Percentiles rank a stretch among this genome's conserved stretches.
phyloP scores from a whole-genome alignment of 2,113 vertebrate genomes.

The Takifugu flavidus region DNA sequence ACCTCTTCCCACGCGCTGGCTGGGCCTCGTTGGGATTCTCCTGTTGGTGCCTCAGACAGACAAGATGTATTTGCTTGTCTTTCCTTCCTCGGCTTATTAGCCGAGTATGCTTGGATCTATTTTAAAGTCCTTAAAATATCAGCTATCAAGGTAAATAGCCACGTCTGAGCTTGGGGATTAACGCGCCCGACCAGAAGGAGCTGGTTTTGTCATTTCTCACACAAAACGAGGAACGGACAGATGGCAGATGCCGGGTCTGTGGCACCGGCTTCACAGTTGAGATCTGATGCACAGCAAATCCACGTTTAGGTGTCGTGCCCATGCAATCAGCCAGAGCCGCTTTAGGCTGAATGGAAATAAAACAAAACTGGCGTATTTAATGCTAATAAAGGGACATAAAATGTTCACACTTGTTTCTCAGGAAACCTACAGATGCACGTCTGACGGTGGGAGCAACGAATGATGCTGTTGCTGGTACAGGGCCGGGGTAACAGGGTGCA shows the following conservation, averaged over 20 bases:
- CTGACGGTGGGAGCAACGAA: too few relatives aligned
- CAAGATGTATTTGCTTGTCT: conserved; percentile 7
- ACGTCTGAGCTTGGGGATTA: conserved; percentile 58
- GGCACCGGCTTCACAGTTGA: not conserved
- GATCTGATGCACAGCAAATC: too few relatives aligned
- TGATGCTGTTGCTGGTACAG: conserved; percentile 7
- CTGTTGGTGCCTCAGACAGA: not conserved
- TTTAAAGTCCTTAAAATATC: conserved; percentile 4
- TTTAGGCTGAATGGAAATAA: too few relatives aligned
- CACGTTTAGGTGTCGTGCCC: too few relatives aligned
- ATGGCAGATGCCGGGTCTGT: not conserved
- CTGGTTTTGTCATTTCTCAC: conserved; percentile 1
- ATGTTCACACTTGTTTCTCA: too few relatives aligned
- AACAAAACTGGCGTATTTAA: too few relatives aligned
- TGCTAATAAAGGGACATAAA: too few relatives aligned
- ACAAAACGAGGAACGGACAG: not conserved
- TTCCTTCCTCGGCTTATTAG: conserved; percentile 5
- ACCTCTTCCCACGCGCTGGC: conserved; percentile 36
- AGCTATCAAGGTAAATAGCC: conserved; percentile 53
- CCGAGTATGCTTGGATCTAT: not conserved
- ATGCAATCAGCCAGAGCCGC: too few relatives aligned
- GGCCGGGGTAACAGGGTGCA: conserved; percentile 46
- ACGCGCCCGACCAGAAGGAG: conserved; percentile 7
- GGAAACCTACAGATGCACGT: too few relatives aligned
- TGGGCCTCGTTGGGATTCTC: conserved; percentile 27